Base-by-base conservation (phyloP, 2,113 vertebrate genomes). In the Otolemur garnettii region DNA sequence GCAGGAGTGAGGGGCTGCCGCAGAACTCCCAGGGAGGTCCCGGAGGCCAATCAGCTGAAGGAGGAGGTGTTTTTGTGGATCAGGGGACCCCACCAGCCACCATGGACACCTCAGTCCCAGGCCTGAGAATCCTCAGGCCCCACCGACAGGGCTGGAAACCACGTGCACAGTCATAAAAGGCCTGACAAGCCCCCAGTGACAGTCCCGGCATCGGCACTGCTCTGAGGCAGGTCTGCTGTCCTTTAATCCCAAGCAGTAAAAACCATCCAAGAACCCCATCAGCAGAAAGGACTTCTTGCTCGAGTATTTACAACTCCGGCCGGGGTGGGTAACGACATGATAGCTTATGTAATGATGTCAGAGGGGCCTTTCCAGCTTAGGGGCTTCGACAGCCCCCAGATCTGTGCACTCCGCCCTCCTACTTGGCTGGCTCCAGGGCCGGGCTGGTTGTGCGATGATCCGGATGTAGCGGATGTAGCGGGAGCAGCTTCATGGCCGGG, bases 231-330 rank as follows among this genome's bases (percentile, higher is more conserved):
- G 62, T 95, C 59, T 35, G 57, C 68, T 7, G 7, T 55, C 82
- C 64, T 82, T 83, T 90, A 55, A 97, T 87, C 96, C 62, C 0
- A 5, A 68, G 95, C 93, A 62, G 90, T 95, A 93, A 94, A 96
- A 97, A 30, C 62, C 33, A 19, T 74, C 81, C 10, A 28, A 87
- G 95, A 95, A 5, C 93, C 86, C 30, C 35, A 15, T 83, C 85
- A 82, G 86, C 83, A 77, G 0, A 1, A 89, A 90, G 53, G 82
- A 35, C 83, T 96, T 97, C 93, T 24, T 68, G 77, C 89, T 2
- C 1, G 0, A 19, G 92, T 89, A 3, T 89, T 91, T 80, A 68
- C 91, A 94, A 38, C 92, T 92, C 79, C 95, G 74, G 92, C 94
- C 66, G 9, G 53, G 8, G 3, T 28, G 0, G 3, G 94, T 45